Evolutionary conservation across 2,797 vertebrate species (phyloP).

Genomic region (Pantherophis vulpinus): DNA sequence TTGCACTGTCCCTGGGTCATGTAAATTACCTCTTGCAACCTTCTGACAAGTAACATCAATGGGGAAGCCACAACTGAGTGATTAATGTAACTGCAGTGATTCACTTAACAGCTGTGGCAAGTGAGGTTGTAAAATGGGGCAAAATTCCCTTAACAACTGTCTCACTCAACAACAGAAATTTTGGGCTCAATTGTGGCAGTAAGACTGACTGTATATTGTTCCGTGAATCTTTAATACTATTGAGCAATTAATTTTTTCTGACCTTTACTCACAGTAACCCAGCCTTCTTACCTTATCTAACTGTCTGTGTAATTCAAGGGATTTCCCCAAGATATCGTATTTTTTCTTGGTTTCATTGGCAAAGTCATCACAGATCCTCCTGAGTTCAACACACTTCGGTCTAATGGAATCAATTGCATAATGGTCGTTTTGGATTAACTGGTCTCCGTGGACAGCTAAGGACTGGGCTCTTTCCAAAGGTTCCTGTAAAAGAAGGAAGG

Average conservation of each 20-base stretch:
- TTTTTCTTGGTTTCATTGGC: constrained; percentile 90
- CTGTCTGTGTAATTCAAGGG: constrained; percentile 84
- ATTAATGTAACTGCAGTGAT: not conserved
- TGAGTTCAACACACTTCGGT: constrained; percentile 90
- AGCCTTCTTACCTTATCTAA: constrained; percentile 81
- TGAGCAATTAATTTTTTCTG: not conserved
- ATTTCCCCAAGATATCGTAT: constrained; percentile 83
- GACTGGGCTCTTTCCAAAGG: constrained; percentile 87
- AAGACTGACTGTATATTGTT: not conserved
- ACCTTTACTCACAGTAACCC: not conserved
- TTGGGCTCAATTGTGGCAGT: not conserved
- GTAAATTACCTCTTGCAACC: not conserved
- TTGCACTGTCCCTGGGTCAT: not conserved
- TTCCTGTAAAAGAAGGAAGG: constrained; percentile 67
- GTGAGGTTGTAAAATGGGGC: not conserved
- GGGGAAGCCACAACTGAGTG: not conserved
- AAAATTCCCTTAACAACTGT: not conserved
- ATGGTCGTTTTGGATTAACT: constrained; percentile 93
- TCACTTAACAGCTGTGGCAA: not conserved
- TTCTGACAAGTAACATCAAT: not conserved
- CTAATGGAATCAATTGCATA: constrained; percentile 90
- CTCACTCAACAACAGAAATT: not conserved
- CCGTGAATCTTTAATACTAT: not conserved
- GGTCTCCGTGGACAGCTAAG: constrained; percentile 86
- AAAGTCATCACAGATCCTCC: constrained; percentile 88